A percentile compares a stretch with the other conserved stretches of the same genome.
Evolutionary conservation across 2,113 vertebrate species (phyloP).

Genomic region (Muntiacus muntjak): DNA sequence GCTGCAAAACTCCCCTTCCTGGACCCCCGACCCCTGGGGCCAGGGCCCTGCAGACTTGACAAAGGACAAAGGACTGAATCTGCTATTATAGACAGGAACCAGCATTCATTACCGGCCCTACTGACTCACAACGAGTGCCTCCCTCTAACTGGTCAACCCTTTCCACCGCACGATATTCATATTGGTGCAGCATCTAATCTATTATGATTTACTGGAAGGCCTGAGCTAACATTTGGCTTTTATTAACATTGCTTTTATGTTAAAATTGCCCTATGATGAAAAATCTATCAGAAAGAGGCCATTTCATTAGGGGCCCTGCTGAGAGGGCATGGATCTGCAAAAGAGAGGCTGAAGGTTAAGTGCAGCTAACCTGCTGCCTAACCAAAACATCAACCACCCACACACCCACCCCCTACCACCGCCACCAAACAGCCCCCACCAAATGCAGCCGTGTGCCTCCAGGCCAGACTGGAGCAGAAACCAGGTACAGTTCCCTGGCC

Average conservation of each 20-base stretch:
- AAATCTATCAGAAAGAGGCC: constrained; percentile 54
- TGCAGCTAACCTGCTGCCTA: background rate
- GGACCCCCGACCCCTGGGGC: background rate
- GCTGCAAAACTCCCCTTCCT: background rate
- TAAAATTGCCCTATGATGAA: constrained; percentile 54
- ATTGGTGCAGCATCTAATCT: constrained; percentile 46
- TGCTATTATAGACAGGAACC: constrained; percentile 24
- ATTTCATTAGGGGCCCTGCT: constrained; percentile 7
- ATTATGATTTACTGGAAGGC: constrained; percentile 67
- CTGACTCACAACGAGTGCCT: background rate
- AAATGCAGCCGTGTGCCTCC: background rate
- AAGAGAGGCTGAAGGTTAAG: background rate
- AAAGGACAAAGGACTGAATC: background rate
- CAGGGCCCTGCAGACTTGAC: background rate
- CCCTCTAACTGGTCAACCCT: constrained; percentile 14
- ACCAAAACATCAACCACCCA: background rate
- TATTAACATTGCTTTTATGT: constrained; percentile 56
- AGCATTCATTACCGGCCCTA: constrained; percentile 31
- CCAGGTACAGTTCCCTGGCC: background rate
- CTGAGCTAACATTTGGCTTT: constrained; percentile 60
- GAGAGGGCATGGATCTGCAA: background rate
- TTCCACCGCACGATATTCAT: constrained; percentile 33
- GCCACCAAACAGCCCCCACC: background rate
- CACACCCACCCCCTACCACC: background rate
- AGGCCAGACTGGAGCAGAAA: background rate